phyloP scores from a whole-genome alignment of 1,140 invertebrate species.

The Hyposmocoma kahamanoa region DNA sequence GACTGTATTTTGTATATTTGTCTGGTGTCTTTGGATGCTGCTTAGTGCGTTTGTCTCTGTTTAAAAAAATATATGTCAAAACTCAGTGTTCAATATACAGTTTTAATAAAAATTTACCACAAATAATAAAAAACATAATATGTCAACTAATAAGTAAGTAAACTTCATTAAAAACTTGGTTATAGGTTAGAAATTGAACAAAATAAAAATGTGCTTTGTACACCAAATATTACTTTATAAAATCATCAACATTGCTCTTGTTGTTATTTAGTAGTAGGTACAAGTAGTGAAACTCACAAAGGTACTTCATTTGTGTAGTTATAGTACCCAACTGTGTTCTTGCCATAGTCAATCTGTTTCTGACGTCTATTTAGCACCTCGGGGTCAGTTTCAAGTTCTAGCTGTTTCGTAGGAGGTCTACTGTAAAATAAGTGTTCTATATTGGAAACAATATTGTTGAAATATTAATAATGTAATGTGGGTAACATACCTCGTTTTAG shows the following conservation, averaged over 20 bases:
- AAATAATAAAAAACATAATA: too few relatives aligned
- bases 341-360: conserved; percentile 96
- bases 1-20: conserved; percentile 89
- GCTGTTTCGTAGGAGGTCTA: conserved; percentile 32
- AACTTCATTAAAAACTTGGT: too few relatives aligned
- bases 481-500: conserved; percentile 20
- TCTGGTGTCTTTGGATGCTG: conserved; percentile 91
- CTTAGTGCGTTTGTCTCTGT: conserved; percentile 77
- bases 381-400: conserved; percentile 83
- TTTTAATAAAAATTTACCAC: conserved; percentile 2
- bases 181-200: too few relatives aligned
- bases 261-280: too few relatives aligned
- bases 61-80: conserved; percentile 20
- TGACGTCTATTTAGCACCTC: conserved; percentile 83
- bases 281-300: conserved; percentile 83
- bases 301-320: conserved; percentile 84
- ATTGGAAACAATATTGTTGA: background rate
- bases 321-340: conserved; percentile 92
- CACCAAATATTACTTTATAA: too few relatives aligned
- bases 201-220: too few relatives aligned
- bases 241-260: too few relatives aligned
- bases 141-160: too few relatives aligned
- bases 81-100: too few relatives aligned
- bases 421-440: conserved; percentile 21
- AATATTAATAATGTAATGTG: background rate